Evolutionary conservation across 2,113 vertebrate species (phyloP).

Genomic region (Archocentrus centrarchus): DNA sequence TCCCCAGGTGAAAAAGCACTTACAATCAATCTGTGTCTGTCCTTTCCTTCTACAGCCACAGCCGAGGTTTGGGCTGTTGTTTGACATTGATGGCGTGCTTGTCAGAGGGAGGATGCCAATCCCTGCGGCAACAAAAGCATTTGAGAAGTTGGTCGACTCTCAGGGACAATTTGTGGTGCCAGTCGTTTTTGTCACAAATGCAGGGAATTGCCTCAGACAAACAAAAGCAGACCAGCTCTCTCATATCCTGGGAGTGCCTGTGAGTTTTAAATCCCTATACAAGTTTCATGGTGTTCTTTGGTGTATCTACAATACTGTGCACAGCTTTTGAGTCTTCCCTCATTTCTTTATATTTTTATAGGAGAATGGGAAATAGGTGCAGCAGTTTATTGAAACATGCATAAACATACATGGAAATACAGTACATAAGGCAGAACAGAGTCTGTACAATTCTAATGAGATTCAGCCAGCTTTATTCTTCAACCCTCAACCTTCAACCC

Average conservation of each 20-base stretch:
- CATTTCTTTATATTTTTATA: neutral
- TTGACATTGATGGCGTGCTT: constrained; percentile 91
- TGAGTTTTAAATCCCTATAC: constrained; percentile 72
- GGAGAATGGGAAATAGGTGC: neutral
- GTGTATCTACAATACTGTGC: neutral
- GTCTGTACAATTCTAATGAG: neutral
- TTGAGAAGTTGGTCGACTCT: constrained; percentile 87
- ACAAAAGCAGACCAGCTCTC: constrained; percentile 90
- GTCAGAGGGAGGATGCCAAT: constrained; percentile 88
- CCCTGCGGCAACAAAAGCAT: constrained; percentile 86
- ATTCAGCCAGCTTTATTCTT: neutral
- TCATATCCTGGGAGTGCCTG: constrained; percentile 87
- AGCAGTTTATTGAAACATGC: neutral
- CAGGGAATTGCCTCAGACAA: constrained; percentile 90
- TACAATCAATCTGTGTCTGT: neutral
- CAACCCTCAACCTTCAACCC: neutral
- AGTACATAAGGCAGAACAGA: neutral
- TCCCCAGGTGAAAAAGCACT: neutral
- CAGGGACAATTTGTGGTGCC: constrained; percentile 89
- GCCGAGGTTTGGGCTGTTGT: constrained; percentile 88
- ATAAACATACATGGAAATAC: neutral
- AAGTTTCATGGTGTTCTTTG: neutral
- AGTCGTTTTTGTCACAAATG: constrained; percentile 93
- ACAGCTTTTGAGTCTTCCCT: neutral
- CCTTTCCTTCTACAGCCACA: constrained; percentile 58